Evolutionary conservation across 2,797 vertebrate species (phyloP).

Genomic region (Danionella dracula): DNA sequence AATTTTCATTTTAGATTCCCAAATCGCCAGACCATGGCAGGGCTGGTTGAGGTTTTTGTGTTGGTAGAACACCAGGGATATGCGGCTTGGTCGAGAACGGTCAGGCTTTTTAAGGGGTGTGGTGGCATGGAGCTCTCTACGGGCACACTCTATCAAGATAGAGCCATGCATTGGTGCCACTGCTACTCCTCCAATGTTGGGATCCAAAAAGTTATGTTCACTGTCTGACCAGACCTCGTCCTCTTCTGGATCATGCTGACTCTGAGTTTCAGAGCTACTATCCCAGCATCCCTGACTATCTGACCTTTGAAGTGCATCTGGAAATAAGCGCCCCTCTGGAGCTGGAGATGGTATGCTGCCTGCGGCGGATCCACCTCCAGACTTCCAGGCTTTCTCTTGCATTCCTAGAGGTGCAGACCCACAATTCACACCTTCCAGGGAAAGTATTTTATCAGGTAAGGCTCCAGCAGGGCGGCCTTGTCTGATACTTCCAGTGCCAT

Average conservation of each 20-base stretch:
- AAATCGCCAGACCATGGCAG: slow-evolving; percentile 88
- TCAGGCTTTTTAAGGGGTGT: slow-evolving; percentile 93
- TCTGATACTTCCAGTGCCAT: slow-evolving; percentile 59
- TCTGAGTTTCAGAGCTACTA: slow-evolving; percentile 59
- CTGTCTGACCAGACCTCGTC: slow-evolving; percentile 95
- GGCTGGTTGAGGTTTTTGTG: slow-evolving; percentile 99
- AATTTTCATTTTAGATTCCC: slow-evolving; percentile 98
- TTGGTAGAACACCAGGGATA: slow-evolving; percentile 99
- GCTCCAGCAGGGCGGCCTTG: slow-evolving; percentile 65
- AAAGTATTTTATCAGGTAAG: slow-evolving; percentile 81
- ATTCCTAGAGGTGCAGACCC: slow-evolving; percentile 72
- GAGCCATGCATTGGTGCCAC: slow-evolving; percentile 92
- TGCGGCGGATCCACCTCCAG: slow-evolving; percentile 70
- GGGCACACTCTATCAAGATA: slow-evolving; percentile 92
- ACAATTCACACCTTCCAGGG: slow-evolving; percentile 76
- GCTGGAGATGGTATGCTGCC: slow-evolving; percentile 68
- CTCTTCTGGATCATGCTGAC: slow-evolving; percentile 52
- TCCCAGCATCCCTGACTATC: slow-evolving; percentile 76
- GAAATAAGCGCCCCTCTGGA: slow-evolving; percentile 78
- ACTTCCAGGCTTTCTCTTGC: slow-evolving; percentile 84
- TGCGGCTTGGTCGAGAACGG: slow-evolving; percentile 93
- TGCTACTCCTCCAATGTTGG: slow-evolving; percentile 91
- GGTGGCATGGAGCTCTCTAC: slow-evolving; percentile 93
- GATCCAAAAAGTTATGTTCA: slow-evolving; percentile 97
- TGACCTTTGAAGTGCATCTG: slow-evolving; percentile 71